Evolutionary conservation across 2,888 invertebrate species (phyloP).

Genomic region (Luperina testacea): DNA sequence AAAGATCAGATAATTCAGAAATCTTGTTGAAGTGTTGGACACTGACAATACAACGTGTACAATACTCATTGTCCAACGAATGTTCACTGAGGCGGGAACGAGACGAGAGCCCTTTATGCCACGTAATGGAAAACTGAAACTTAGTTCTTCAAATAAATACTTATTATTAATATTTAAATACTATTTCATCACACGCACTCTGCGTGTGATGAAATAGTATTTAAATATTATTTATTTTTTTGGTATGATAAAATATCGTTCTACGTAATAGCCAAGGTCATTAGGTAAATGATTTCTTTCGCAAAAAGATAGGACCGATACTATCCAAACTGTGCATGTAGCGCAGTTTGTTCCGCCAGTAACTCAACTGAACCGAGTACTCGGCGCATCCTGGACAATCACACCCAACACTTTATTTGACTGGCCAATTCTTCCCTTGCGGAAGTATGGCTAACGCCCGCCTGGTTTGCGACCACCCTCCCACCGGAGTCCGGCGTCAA

Average conservation of each 20-base stretch:
- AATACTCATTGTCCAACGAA: constrained; percentile 6
- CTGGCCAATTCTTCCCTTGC: no score
- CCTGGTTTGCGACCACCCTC: no score
- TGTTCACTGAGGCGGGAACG: not conserved
- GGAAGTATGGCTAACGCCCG: no score
- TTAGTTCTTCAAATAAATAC: not conserved
- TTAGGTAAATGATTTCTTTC: not conserved
- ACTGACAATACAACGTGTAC: constrained; percentile 20
- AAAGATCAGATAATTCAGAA: constrained; percentile 15
- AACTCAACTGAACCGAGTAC: no score
- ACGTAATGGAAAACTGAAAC: not conserved
- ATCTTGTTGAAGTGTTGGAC: constrained; percentile 19
- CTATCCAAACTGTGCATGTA: not conserved
- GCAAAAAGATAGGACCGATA: not conserved
- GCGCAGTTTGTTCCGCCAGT: no score
- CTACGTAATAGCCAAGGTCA: not conserved
- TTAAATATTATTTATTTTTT: constrained; percentile 3
- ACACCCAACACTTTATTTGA: no score
- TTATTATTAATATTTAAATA: no score
- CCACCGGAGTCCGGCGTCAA: no score
- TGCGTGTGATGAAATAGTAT: not conserved
- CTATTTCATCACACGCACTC: no score
- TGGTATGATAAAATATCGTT: not conserved
- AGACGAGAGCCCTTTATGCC: not conserved
- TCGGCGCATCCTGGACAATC: no score